phyloP scores from a whole-genome alignment of 2,113 vertebrate species.

The Xiphophorus maculatus region DNA sequence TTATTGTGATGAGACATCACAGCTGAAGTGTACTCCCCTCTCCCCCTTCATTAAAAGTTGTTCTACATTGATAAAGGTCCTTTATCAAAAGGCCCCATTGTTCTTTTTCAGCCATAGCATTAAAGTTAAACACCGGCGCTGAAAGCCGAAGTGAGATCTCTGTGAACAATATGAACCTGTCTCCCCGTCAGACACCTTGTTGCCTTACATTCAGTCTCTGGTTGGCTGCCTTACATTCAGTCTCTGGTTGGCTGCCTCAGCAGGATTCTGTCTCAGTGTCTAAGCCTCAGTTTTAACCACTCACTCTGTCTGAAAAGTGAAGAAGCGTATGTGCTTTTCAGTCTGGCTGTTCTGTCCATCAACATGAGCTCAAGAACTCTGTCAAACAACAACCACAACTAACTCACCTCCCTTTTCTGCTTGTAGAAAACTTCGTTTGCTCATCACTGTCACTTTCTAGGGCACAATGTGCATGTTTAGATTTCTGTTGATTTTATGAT shows the following conservation, averaged over 20 bases:
- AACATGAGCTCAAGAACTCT: background rate
- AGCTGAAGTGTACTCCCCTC: too few relatives aligned
- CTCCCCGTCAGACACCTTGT: background rate
- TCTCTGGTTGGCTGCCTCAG: background rate
- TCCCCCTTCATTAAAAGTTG: background rate
- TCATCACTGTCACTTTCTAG: background rate
- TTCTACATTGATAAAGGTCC: background rate
- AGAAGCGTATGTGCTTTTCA: background rate
- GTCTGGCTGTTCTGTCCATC: constrained; percentile 9
- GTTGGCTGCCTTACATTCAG: background rate
- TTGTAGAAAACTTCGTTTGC: background rate
- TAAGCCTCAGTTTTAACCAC: background rate
- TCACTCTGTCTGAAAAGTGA: background rate
- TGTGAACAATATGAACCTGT: constrained; percentile 14
- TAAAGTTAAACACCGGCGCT: background rate
- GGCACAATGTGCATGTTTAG: background rate
- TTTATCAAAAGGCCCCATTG: too few relatives aligned
- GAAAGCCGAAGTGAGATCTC: background rate
- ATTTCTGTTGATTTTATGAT: background rate
- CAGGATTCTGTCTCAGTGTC: constrained; percentile 3
- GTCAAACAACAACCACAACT: background rate
- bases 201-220: constrained; percentile 2
- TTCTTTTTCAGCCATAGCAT: background rate
- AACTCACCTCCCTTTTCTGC: background rate
- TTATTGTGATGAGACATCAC: too few relatives aligned